Conservation (phyloP, 2,888 invertebrate genomes). For the Melieria crassipennis region DNA sequence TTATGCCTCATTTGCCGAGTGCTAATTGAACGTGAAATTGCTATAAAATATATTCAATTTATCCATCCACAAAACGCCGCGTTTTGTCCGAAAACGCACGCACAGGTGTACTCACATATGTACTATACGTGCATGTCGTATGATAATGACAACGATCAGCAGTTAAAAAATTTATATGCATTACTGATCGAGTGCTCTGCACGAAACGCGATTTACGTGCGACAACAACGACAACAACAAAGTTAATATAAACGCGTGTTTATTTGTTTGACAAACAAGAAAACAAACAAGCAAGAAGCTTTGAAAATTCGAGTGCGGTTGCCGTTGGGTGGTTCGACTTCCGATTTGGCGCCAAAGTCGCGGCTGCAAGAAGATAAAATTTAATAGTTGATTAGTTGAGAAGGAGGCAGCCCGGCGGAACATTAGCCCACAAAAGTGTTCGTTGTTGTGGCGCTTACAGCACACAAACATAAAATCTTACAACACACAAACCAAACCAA, state of each 20-base stretch:
- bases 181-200: too few species aligned
- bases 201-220: too few species aligned
- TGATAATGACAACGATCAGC: too few species aligned
- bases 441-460: not conserved
- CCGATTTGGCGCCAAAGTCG: not conserved
- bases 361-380: too few species aligned
- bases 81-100: too few species aligned
- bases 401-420: not conserved
- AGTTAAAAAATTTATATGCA: too few species aligned
- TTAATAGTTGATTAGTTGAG: not conserved
- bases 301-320: not conserved
- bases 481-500: conserved; percentile 22
- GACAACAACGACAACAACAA: not conserved
- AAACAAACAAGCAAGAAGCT: not conserved
- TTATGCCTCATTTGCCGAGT: conserved; percentile 55
- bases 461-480: conserved; percentile 29
- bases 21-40: conserved; percentile 64
- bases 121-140: too few species aligned
- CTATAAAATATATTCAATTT: conserved; percentile 42
- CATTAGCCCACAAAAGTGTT: not conserved
- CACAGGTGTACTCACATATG: too few species aligned
- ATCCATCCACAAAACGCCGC: not conserved
- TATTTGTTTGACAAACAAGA: conserved; percentile 23
- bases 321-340: conserved; percentile 11
- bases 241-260: conserved; percentile 8